Percentiles rank a stretch among this genome's conserved stretches.
These are phyloP conservation scores for Zaprionus obscuricornis DNA, from an alignment of 2,888 invertebrate species.

Conservation along the genomic window DNA sequence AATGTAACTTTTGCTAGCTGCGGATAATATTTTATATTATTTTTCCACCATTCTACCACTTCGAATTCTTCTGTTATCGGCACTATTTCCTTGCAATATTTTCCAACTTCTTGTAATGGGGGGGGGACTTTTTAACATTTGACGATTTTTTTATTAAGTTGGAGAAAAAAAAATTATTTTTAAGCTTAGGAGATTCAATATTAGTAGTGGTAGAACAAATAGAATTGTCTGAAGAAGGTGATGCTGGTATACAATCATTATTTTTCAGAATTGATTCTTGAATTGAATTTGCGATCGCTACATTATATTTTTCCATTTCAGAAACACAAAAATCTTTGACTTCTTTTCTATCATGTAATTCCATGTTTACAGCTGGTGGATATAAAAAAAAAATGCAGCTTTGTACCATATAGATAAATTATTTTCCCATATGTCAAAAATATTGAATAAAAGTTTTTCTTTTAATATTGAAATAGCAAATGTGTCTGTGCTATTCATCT, in stretches of 20 bases:
- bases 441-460: neutral
- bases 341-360: neutral
- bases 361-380: slow-evolving; percentile 2
- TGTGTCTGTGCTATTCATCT: neutral
- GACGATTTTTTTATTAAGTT: too few species aligned
- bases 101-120: too few species aligned
- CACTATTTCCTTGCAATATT: slow-evolving; percentile 1
- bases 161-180: neutral
- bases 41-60: neutral
- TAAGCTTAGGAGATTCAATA: neutral
- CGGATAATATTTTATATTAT: neutral
- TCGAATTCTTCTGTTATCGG: too few species aligned
- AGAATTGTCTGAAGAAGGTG: neutral
- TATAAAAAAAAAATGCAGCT: slow-evolving; percentile 3
- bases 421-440: neutral
- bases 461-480: neutral
- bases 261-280: neutral
- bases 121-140: too few species aligned
- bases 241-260: neutral
- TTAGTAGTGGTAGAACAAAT: neutral
- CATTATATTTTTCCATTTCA: neutral
- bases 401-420: slow-evolving; percentile 2
- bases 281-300: neutral
- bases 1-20: neutral
- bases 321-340: neutral